Conservation (phyloP, 2,113 vertebrate species). For the Mastomys natalensis region DNA sequence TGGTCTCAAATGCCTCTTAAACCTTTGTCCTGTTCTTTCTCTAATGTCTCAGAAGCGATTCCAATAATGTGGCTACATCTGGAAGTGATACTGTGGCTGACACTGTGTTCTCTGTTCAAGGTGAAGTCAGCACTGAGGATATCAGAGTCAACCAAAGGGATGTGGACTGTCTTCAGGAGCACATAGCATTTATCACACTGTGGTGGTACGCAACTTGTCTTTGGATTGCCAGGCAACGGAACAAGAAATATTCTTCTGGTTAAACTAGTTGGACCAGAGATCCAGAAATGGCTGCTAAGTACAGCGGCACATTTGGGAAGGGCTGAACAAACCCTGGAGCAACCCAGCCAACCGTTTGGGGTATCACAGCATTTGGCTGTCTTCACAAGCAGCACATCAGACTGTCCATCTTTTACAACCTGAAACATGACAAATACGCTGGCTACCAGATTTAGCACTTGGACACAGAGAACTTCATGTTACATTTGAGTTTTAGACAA, state of each 20-base stretch:
- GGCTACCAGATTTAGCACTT: slow-evolving; percentile 2
- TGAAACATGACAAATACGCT: not conserved
- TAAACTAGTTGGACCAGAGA: not conserved
- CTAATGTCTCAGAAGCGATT: not conserved
- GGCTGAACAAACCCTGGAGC: not conserved
- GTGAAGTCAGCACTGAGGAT: not conserved
- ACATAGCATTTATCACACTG: not conserved
- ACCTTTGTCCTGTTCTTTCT: not conserved
- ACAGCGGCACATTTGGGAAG: not conserved
- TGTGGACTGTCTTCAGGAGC: not conserved
- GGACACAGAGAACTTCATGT: not conserved
- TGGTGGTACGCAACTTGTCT: not conserved
- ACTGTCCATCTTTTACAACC: not conserved
- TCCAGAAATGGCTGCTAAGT: not conserved
- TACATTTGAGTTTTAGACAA: not conserved
- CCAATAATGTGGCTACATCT: rapidly evolving
- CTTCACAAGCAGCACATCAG: not conserved
- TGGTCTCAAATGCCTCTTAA: not conserved
- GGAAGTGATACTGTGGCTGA: not conserved
- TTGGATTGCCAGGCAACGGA: not conserved
- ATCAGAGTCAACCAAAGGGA: too few relatives aligned
- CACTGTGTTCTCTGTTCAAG: not conserved
- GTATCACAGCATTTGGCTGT: not conserved
- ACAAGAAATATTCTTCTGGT: not conserved
- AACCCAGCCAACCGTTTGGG: not conserved